These are phyloP conservation scores for Agrilus cyanescens DNA, from an alignment of 2,888 invertebrate genomes.

Conservation along the genomic window DNA sequence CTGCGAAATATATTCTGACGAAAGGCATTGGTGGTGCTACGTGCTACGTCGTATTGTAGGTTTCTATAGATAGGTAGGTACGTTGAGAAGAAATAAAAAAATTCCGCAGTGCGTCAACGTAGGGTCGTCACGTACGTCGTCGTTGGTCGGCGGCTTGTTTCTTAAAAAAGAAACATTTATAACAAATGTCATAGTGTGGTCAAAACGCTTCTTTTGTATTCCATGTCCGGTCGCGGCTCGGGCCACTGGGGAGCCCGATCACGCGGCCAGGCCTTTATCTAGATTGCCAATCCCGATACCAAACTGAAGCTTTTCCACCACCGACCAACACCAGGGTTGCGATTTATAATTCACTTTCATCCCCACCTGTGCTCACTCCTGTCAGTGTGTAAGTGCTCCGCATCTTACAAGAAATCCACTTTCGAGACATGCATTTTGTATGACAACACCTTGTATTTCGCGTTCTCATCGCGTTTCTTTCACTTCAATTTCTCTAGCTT, in stretches of 20 bases:
- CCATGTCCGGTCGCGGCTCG: constrained; percentile 11
- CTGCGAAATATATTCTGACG: no score
- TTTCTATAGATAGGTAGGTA: no score
- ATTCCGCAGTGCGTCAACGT: no score
- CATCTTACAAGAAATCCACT: constrained; percentile 28
- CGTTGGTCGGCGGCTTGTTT: constrained; percentile 4
- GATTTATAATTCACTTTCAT: constrained; percentile 27
- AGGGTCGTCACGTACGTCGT: no score
- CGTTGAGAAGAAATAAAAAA: no score
- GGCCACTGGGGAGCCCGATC: constrained; percentile 19
- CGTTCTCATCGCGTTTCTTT: constrained; percentile 19
- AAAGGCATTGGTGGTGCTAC: no score
- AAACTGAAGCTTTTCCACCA: constrained; percentile 12
- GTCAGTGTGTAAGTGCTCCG: constrained; percentile 13
- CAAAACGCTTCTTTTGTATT: constrained; percentile 16
- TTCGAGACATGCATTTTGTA: constrained; percentile 33
- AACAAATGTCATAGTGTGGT: constrained; percentile 21
- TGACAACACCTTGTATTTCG: constrained; percentile 26
- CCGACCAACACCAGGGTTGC: constrained; percentile 17
- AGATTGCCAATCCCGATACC: constrained; percentile 27
- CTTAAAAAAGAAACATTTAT: constrained; percentile 21
- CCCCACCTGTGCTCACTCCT: constrained; percentile 5
- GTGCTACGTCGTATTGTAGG: no score
- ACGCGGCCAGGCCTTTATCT: constrained; percentile 30
- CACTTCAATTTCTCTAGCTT: constrained; percentile 25